Evolutionary conservation across 2,888 invertebrate genomes (phyloP).

Genomic region (Tetropium fuscum): DNA sequence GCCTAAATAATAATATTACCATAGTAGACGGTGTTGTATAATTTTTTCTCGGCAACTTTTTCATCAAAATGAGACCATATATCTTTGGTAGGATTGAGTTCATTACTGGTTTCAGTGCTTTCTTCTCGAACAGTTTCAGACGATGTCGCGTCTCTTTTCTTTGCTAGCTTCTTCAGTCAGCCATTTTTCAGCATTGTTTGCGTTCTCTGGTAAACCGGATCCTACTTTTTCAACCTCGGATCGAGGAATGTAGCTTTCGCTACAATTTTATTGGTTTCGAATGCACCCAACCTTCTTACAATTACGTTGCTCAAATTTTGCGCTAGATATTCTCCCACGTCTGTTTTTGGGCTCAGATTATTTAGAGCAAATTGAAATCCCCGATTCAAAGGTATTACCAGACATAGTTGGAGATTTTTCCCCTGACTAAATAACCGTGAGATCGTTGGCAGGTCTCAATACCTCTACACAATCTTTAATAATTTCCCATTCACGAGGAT

Average conservation of each 20-base stretch:
- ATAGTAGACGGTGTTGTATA: neutral
- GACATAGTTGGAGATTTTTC: conserved; percentile 43
- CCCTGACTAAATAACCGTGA: conserved; percentile 30
- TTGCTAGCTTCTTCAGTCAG: conserved; percentile 31
- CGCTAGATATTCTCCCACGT: neutral
- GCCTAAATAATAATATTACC: neutral
- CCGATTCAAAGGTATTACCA: conserved; percentile 43
- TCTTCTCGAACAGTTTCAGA: neutral
- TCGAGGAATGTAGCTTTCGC: conserved; percentile 36
- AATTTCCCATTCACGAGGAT: conserved; percentile 32
- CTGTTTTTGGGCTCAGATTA: neutral
- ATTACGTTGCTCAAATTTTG: neutral
- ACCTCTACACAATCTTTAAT: conserved; percentile 28
- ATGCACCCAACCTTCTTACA: neutral
- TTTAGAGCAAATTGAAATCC: conserved; percentile 38
- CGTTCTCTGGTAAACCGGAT: conserved; percentile 39
- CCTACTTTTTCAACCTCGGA: conserved; percentile 43
- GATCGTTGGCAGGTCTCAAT: conserved; percentile 28
- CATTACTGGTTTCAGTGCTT: neutral
- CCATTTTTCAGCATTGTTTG: conserved; percentile 35
- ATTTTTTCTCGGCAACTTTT: neutral
- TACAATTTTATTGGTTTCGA: neutral
- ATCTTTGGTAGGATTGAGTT: neutral
- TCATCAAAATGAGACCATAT: conserved; percentile 7
- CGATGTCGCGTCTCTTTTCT: neutral